Base-by-base conservation (phyloP, 2,113 vertebrate species). In the Xenus cinereus region DNA sequence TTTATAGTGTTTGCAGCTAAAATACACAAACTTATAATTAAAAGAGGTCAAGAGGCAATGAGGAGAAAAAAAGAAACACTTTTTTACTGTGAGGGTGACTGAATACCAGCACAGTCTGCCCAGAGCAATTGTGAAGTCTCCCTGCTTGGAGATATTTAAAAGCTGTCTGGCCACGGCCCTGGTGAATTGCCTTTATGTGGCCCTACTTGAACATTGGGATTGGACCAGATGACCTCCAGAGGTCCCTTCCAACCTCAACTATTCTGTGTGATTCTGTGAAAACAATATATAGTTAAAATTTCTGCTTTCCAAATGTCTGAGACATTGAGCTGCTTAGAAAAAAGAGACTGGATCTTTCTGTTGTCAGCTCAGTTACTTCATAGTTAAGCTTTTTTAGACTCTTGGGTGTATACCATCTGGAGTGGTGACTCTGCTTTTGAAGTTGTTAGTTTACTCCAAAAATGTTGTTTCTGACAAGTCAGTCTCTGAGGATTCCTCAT, bases 401-500 rank as follows among this genome's bases (percentile, higher is more conserved):
- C 43, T 46, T 87, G 51, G 43, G 46, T 72, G 13, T 46, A 23
- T 43, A 68, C 39, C 89, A 96, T 91, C 91, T 95, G 89, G 66
- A 86, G 18, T 19, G 3, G 45, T 76, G 63, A 71, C 21, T 85
- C 60, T 84, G 28, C 37, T 84, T 95, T 84, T 89, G 72, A 92
- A 95, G 80, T 14, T 76, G 54, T 57, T 90, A 84, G 32, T 90
- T 90, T 92, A 83, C 54, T 92, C 79, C 23, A 90, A 62, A 90
- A 84, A 82, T 24, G 20, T 24, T 75, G 37, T 63, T 88, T 85
- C 77, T 87, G 39, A 85, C 77, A 84, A 87, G 71, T 51, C 27
- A 60, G 66, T 68, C 76, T 95, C 87, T 1, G 1, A 87, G 62
- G 77, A 84, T 39, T 84, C 8, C 56, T 82, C 33, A 9, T 19